Evolutionary conservation across 2,888 invertebrate species (phyloP), one percentile per base, ranked within the genome.

Genomic region (Platycnemis pennipes): DNA sequence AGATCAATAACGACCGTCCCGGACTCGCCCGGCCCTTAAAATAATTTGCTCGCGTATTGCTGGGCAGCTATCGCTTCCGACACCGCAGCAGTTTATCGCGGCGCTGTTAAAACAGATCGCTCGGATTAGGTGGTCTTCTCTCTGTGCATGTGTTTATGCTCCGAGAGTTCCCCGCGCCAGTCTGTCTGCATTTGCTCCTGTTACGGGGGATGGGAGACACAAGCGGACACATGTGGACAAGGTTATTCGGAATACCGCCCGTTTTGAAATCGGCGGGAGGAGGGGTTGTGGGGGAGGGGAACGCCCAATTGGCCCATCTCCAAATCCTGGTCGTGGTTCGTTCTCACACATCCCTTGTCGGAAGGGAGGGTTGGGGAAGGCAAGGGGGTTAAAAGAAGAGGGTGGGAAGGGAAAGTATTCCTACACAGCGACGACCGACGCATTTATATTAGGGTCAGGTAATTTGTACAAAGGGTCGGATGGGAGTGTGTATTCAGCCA

Each of bases 391-490:
- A 8, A 7, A 13, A 13, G 31, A 31, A 31, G 0, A n/a, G 37
- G 31, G 77, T 37, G 7, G 77, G 77, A 16, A 7, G 26, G 63
- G 0, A 53, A 2, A 7, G 63, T 26, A 37, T 11, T 0, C 13
- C 13, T 77, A 37, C 31, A 2, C 1, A 37, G 77, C 8, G 56
- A 22, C 13, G 31, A 13, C 69, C 69, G 77, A 37, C 11, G 77
- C 13, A 37, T 77, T 77, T 37, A 77, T 77, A 77, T 77, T 37
- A 63, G 77, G 77, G 77, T 77, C 77, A 77, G 77, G 77, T 37
- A 77, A 77, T 37, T 77, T 77, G 77, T 26, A 63, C 22, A 63
- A 63, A 5, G 77, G 37, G n/a, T 31, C 31, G 77, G 37, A n/a
- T n/a, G 31, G 2, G 69, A 11, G 69, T 3, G 37, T 11, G 77